These are phyloP conservation scores for Zingel zingel DNA, from an alignment of 2,113 vertebrate genomes.

Conservation along the genomic window DNA sequence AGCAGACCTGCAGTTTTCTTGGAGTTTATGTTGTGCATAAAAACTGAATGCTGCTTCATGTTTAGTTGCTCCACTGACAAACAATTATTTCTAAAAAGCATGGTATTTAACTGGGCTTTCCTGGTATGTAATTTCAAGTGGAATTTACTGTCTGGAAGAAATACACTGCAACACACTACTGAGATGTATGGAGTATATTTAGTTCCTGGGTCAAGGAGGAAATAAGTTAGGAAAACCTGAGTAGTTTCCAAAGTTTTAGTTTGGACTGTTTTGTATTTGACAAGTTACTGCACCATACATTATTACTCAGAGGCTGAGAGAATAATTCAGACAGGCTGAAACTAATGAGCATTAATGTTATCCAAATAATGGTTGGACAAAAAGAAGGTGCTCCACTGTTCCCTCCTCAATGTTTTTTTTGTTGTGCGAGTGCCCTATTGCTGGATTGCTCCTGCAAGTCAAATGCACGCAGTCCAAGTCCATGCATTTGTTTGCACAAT, in stretches of 20 bases:
- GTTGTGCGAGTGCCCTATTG: constrained; percentile 2
- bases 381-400: neutral
- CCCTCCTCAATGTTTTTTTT: neutral
- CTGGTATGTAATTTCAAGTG: neutral
- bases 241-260: constrained; percentile 33
- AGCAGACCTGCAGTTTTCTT: too few species aligned
- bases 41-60: too few species aligned
- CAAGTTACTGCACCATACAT: neutral
- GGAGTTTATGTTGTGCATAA: too few species aligned
- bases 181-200: constrained; percentile 41
- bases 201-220: constrained; percentile 60
- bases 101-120: neutral
- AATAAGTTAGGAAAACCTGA: constrained; percentile 21
- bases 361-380: neutral
- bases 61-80: neutral
- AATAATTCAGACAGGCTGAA: constrained; percentile 30
- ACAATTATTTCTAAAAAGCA: neutral
- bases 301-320: constrained; percentile 1
- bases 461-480: neutral
- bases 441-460: neutral
- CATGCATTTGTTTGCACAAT: neutral
- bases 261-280: constrained; percentile 16
- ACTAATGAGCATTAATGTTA: constrained; percentile 25
- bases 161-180: constrained; percentile 9
- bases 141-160: constrained; percentile 14